Evolutionary conservation across 2,888 invertebrate genomes (phyloP).

Genomic region (Platypus cylindrus): DNA sequence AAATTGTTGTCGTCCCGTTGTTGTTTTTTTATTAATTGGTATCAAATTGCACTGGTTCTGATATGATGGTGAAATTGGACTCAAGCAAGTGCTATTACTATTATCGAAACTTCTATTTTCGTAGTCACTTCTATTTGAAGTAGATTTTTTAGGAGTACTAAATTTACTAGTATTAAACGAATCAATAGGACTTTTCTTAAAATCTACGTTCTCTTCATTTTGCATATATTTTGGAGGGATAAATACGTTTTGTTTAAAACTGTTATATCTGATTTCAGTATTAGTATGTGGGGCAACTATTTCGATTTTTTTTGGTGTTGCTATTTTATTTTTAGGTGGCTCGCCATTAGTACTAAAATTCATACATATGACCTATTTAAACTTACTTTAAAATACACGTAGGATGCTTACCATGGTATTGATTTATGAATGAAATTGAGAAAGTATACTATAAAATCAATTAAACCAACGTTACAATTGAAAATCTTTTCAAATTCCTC

Average conservation of each 20-base stretch:
- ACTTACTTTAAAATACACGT: too few species aligned
- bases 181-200: too few species aligned
- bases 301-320: too few species aligned
- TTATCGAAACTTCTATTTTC: constrained; percentile 6
- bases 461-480: constrained; percentile 20
- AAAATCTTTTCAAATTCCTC: constrained; percentile 12
- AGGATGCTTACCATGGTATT: constrained; percentile 26
- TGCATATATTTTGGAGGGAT: too few species aligned
- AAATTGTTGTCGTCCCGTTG: constrained; percentile 8
- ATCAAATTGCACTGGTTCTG: constrained; percentile 17
- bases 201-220: too few species aligned
- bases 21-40: constrained; percentile 16
- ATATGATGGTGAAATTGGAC: constrained; percentile 27
- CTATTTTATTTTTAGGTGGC: too few species aligned
- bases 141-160: too few species aligned
- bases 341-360: too few species aligned
- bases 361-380: too few species aligned
- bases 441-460: constrained; percentile 30
- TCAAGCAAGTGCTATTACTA: constrained; percentile 16
- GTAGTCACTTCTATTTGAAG: too few species aligned
- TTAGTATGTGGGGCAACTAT: too few species aligned
- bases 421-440: constrained; percentile 31
- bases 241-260: neutral
- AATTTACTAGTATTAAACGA: too few species aligned
- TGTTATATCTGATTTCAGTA: neutral